Percentiles rank a stretch among this genome's conserved stretches.
Conservation (phyloP, 2,888 invertebrate species). For the Hipparchia sbordonii region DNA sequence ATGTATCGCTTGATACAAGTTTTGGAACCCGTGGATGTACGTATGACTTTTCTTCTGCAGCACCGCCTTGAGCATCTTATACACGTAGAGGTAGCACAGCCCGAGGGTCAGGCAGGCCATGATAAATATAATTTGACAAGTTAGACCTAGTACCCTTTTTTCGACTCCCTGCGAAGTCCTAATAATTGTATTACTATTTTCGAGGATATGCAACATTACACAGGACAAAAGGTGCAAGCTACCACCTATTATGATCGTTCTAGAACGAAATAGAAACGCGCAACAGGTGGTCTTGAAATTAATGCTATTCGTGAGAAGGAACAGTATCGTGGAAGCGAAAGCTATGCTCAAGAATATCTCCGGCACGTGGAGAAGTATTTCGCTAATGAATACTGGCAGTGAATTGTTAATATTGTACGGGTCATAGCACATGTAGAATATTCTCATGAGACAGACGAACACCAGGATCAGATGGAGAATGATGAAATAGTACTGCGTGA, state of each 20-base stretch:
- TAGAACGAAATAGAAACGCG: slow-evolving; percentile 88
- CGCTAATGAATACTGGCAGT: slow-evolving; percentile 89
- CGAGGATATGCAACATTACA: slow-evolving; percentile 91
- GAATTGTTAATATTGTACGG: slow-evolving; percentile 94
- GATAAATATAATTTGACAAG: slow-evolving; percentile 93
- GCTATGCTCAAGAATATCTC: slow-evolving; percentile 94
- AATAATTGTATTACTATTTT: slow-evolving; percentile 81
- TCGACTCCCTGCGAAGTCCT: slow-evolving; percentile 74
- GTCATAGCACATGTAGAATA: slow-evolving; percentile 95
- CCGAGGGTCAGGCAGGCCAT: slow-evolving; percentile 92
- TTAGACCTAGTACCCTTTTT: slow-evolving; percentile 86
- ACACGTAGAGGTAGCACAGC: slow-evolving; percentile 92
- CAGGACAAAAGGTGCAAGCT: slow-evolving; percentile 90
- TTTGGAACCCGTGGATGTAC: slow-evolving; percentile 90
- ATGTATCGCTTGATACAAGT: slow-evolving; percentile 93
- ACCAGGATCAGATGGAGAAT: slow-evolving; percentile 92
- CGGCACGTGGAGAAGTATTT: slow-evolving; percentile 92
- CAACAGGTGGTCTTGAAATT: slow-evolving; percentile 88
- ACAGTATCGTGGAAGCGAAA: slow-evolving; percentile 93
- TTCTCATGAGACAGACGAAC: slow-evolving; percentile 90
- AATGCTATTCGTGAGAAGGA: slow-evolving; percentile 90
- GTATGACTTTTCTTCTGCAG: slow-evolving; percentile 90
- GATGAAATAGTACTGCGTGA: slow-evolving; percentile 94
- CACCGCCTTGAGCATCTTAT: slow-evolving; percentile 89
- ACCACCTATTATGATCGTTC: slow-evolving; percentile 90